Percentiles rank a stretch among this genome's conserved stretches.
Conservation (phyloP, 2,888 invertebrate species). For the Polietes domitor region DNA sequence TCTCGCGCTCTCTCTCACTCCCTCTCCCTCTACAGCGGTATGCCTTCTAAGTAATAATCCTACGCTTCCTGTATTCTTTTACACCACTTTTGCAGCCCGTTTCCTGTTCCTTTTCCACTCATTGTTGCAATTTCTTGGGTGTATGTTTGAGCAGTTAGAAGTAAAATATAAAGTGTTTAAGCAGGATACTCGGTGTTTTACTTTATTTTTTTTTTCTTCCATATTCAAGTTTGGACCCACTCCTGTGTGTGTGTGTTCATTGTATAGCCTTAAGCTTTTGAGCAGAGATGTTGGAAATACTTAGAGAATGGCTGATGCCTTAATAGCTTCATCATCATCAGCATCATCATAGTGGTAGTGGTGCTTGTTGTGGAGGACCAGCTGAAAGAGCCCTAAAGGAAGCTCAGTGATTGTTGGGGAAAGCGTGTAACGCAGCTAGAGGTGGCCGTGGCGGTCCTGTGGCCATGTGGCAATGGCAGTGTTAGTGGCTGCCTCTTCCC, state of each 20-base stretch:
- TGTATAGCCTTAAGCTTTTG: constrained; percentile 12
- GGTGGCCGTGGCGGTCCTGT: constrained; percentile 2
- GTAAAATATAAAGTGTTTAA: constrained; percentile 10
- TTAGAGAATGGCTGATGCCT: constrained; percentile 19
- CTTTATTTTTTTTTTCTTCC: not conserved
- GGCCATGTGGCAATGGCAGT: constrained; percentile 24
- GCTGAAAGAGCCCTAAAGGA: not conserved
- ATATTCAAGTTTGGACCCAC: not conserved
- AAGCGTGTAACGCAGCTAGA: not conserved
- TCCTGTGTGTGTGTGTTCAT: not conserved
- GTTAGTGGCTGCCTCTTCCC: constrained; percentile 1
- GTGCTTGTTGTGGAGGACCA: not conserved
- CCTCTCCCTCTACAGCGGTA: not conserved
- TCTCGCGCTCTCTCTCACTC: not conserved
- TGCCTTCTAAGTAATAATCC: constrained; percentile 8
- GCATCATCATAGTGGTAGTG: not conserved
- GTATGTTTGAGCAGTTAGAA: not conserved
- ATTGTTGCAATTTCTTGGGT: constrained; percentile 11
- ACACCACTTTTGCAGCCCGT: constrained; percentile 8
- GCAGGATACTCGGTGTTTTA: not conserved
- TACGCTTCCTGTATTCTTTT: constrained; percentile 31
- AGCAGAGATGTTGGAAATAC: not conserved
- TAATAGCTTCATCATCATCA: constrained; percentile 33
- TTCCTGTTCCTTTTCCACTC: constrained; percentile 7
- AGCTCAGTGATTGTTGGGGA: not conserved